A percentile compares a stretch with the other conserved stretches of the same genome.
These are phyloP conservation scores for Trochalopteron elliotii DNA, from an alignment of 2,113 vertebrate genomes.

Conservation along the genomic window DNA sequence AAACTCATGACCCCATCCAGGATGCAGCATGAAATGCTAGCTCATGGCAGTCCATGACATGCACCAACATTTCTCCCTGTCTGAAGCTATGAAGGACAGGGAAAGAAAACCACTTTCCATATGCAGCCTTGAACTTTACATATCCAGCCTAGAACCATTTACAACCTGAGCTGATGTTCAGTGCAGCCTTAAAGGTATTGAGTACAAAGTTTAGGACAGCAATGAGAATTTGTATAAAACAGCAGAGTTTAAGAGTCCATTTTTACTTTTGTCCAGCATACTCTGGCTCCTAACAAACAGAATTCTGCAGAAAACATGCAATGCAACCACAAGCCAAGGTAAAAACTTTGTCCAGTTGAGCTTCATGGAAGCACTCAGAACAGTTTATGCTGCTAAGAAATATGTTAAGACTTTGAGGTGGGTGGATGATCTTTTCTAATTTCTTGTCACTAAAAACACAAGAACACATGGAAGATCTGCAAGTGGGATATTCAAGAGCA, in stretches of 20 bases:
- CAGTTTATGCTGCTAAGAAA: background rate
- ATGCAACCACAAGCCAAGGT: background rate
- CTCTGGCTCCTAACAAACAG: background rate
- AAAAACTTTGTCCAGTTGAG: background rate
- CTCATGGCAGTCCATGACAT: background rate
- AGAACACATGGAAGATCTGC: background rate
- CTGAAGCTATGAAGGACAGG: background rate
- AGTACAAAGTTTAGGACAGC: background rate
- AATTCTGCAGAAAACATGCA: background rate
- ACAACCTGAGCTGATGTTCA: background rate
- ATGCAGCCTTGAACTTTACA: fast-evolving
- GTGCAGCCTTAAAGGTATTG: background rate
- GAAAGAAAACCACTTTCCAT: background rate
- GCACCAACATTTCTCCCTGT: background rate
- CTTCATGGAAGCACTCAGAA: background rate
- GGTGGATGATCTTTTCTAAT: background rate
- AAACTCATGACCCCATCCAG: background rate
- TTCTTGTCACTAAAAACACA: background rate
- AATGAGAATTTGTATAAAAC: background rate
- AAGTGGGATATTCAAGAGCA: background rate
- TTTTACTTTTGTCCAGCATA: background rate
- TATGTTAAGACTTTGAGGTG: background rate
- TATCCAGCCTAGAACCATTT: background rate
- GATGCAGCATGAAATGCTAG: background rate
- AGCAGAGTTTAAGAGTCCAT: background rate